Conservation (phyloP, 2,113 vertebrate species). For the Micromys minutus region DNA sequence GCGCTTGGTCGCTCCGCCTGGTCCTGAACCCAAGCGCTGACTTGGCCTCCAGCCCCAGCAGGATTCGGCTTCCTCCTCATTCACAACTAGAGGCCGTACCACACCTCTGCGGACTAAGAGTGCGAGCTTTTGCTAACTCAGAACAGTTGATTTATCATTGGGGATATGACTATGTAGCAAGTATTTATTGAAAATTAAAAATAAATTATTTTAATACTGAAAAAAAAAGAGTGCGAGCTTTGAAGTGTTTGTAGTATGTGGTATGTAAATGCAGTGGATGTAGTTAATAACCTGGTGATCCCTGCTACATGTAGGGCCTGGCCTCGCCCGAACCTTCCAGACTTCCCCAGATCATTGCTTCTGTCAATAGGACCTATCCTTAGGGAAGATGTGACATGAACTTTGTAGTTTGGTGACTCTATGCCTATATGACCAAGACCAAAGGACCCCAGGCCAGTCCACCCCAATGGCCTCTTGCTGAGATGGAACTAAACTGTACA, state of each 20-base stretch:
- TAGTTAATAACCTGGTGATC: background rate
- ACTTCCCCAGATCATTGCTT: too few relatives aligned
- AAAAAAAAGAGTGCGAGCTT: too few relatives aligned
- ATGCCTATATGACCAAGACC: too few relatives aligned
- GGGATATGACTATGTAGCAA: too few relatives aligned
- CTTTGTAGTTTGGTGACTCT: background rate
- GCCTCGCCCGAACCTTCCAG: background rate
- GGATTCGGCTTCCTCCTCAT: too few relatives aligned
- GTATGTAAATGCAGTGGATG: background rate
- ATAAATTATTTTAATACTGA: too few relatives aligned
- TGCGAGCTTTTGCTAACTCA: too few relatives aligned
- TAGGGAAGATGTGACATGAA: background rate
- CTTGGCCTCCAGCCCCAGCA: rapidly evolving
- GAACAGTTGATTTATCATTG: too few relatives aligned
- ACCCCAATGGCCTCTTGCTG: background rate
- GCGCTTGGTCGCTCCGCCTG: rapidly evolving
- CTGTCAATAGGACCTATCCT: background rate
- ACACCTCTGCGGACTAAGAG: background rate
- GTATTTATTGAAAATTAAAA: too few relatives aligned
- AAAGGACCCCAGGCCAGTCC: background rate
- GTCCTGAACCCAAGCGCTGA: background rate
- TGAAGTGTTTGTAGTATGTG: too few relatives aligned
- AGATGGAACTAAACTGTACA: background rate
- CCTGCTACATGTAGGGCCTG: background rate
- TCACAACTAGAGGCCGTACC: background rate